phyloP scores from a whole-genome alignment of 2,113 vertebrate species.

The Channa maculata region DNA sequence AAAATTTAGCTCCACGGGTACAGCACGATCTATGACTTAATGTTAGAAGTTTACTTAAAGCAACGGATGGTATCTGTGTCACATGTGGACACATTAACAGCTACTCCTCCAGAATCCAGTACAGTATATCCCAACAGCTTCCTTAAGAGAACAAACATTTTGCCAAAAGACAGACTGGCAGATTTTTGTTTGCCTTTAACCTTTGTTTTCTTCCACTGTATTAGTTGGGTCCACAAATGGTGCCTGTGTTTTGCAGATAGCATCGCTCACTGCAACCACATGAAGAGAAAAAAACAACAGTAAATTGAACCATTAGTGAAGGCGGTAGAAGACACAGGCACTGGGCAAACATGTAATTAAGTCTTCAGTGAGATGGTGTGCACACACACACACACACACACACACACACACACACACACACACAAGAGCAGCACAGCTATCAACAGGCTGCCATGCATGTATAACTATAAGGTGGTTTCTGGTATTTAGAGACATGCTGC shows the following conservation, averaged over 20 bases:
- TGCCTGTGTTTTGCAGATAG: slow-evolving; percentile 78
- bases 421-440: neutral
- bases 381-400: slow-evolving; percentile 1
- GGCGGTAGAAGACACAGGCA: slow-evolving; percentile 36
- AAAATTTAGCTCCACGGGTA: no score
- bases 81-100: slow-evolving; percentile 21
- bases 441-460: no score
- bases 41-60: no score
- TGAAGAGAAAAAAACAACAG: slow-evolving; percentile 75
- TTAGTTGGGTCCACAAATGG: slow-evolving; percentile 65
- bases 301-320: slow-evolving; percentile 78
- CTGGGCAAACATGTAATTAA: slow-evolving; percentile 43
- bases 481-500: neutral
- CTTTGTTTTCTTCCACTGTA: slow-evolving; percentile 41
- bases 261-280: slow-evolving; percentile 75
- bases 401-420: neutral
- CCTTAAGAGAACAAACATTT: slow-evolving; percentile 78
- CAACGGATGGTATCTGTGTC: neutral
- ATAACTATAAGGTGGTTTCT: no score
- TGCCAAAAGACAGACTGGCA: slow-evolving; percentile 40
- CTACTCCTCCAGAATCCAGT: neutral
- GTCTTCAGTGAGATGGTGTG: neutral
- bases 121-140: slow-evolving; percentile 24
- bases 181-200: slow-evolving; percentile 19
- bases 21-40: no score